phyloP scores from a whole-genome alignment of 2,113 vertebrate genomes.

The Osmerus eperlanus region DNA sequence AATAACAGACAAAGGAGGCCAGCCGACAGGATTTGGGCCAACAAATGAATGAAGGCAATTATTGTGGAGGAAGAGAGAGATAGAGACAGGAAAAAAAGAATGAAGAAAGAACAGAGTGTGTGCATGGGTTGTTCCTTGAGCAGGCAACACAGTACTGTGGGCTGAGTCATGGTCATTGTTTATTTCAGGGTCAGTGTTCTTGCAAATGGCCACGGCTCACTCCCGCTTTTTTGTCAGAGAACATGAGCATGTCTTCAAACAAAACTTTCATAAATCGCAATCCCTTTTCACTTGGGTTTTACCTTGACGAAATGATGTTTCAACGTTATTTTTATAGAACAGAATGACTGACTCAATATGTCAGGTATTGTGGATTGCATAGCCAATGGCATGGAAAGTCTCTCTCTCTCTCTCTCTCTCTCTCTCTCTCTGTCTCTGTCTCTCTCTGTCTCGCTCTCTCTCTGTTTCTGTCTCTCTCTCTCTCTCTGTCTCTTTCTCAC shows the following conservation, averaged over 20 bases:
- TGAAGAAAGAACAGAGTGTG: conserved; percentile 11
- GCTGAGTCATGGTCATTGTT: conserved; percentile 17
- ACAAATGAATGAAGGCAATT: conserved; percentile 37
- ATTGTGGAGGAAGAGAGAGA: conserved; percentile 18
- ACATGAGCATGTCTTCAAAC: no score
- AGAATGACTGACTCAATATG: no score
- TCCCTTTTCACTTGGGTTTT: no score
- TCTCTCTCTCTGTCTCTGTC: no score
- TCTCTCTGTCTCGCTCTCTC: no score
- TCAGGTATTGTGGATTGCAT: no score
- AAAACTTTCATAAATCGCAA: no score
- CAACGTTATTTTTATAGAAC: no score
- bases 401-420: background rate
- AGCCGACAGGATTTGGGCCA: conserved; percentile 15
- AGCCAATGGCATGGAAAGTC: no score
- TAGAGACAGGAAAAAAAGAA: background rate
- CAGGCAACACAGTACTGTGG: background rate
- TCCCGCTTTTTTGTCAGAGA: no score
- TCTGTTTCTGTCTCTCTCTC: background rate
- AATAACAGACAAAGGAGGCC: conserved; percentile 37
- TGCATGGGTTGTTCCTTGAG: conserved; percentile 2
- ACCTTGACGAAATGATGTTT: no score
- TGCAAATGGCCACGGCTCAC: background rate
- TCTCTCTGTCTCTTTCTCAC: background rate
- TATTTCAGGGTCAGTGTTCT: background rate